Evolutionary conservation across 2,888 invertebrate genomes (phyloP), one percentile per base, ranked within the genome.

Genomic region (Aphidoletes aphidimyza): DNA sequence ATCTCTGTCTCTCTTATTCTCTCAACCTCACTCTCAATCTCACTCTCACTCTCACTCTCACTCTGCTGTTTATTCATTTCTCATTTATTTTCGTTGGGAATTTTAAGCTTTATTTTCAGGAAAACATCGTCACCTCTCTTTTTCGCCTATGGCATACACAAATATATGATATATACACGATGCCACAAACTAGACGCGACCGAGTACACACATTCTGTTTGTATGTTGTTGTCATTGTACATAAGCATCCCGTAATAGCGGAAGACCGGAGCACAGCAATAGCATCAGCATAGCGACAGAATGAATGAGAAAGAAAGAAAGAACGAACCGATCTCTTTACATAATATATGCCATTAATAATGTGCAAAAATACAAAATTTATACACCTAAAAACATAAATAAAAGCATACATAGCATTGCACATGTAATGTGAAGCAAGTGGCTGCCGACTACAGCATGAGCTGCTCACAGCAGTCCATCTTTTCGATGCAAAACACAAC

Each of bases 291-390:
- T 19, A n/a, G 22, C 54, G 17, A 54, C 54, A 54, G 54, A 54
- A 19, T 11, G 54, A 54, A 54, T 54, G 11, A 78, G 14, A 36
- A 59, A 26, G 59, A 30, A 3, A 26, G 69, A 69, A 9, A 11
- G 47, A 22, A 6, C 54, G 22, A 22, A 49, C n/a, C 11, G 69
- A 69, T 19, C 81, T 81, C 81, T 37, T 81, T 81, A 81, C 37
- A 81, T 81, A 81, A 81, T 37, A 81, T 36, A 37, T 81, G 11
- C 37, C 81, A 81, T 81, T 81, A 81, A 81, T 81, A 81, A 37
- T 81, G 37, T 81, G 81, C 81, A 81, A 81, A 81, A 37, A 69
- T 69, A 81, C 81, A 81, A 81, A 81, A 81, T 81, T 81, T 37
- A 81, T 37, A 81, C 37, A 81, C 81, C 37, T 81, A n/a, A 37